A percentile compares a stretch with the other conserved stretches of the same genome.
Conservation (phyloP, 2,113 vertebrate species). For the Gymnocephalus cernua region DNA sequence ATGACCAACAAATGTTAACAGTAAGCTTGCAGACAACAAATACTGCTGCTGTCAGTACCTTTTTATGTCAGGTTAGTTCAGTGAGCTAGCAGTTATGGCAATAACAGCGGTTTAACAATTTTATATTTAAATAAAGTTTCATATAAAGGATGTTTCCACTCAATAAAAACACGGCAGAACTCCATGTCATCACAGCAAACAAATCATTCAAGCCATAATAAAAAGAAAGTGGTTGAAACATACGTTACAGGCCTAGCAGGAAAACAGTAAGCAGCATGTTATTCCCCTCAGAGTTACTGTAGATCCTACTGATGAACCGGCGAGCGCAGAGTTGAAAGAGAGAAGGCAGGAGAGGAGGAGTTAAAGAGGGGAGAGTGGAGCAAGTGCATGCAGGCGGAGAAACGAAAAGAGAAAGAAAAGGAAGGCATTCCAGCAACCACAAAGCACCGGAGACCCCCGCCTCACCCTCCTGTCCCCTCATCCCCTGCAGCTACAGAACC, state of each 20-base stretch:
- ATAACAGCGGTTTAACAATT: background rate
- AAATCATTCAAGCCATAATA: background rate
- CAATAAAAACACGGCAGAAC: background rate
- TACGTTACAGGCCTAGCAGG: conserved; percentile 50
- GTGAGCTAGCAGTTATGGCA: background rate
- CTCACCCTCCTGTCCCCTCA: conserved; percentile 45
- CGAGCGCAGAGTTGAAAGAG: conserved; percentile 48
- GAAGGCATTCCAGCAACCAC: conserved; percentile 78
- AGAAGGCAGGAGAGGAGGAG: conserved; percentile 35
- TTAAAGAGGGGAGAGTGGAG: conserved; percentile 36
- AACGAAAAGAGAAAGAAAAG: conserved; percentile 59
- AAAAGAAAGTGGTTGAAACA: conserved; percentile 10
- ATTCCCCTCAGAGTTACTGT: conserved; percentile 47
- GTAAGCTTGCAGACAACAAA: conserved; percentile 5
- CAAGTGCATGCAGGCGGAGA: conserved; percentile 78
- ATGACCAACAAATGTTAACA: conserved; percentile 7
- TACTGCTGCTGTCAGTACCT: conserved; percentile 3
- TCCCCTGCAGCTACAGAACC: conserved; percentile 62
- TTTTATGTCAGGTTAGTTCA: background rate
- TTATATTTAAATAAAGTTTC: background rate
- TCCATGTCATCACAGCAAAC: conserved; percentile 8
- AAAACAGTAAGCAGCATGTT: conserved; percentile 45
- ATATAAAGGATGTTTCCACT: background rate
- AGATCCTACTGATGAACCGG: conserved; percentile 51
- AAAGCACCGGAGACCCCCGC: conserved; percentile 67